Conservation (phyloP, 2,113 vertebrate species). For the Menura novaehollandiae region DNA sequence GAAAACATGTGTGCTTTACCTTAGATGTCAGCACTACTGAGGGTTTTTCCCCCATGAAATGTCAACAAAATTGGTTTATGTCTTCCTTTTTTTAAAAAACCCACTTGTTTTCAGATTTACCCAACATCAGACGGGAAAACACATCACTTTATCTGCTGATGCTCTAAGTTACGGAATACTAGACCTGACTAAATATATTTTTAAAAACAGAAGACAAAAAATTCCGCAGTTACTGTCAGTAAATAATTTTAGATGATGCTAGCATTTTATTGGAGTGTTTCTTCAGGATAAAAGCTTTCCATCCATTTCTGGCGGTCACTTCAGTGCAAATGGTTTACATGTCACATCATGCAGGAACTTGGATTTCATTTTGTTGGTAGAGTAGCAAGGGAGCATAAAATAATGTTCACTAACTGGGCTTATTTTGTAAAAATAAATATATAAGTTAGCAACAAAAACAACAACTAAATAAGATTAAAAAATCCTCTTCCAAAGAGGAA, state of each 20-base stretch:
- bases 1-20: neutral
- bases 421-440: constrained; percentile 31
- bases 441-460: constrained; percentile 20
- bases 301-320: constrained; percentile 39
- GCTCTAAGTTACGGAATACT: neutral
- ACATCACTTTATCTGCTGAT: neutral
- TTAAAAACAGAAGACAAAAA: neutral
- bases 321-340: constrained; percentile 55
- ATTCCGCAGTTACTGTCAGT: neutral
- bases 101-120: neutral
- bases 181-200: neutral
- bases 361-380: constrained; percentile 52
- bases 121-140: neutral
- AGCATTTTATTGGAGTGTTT: constrained; percentile 35
- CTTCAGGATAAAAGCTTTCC: constrained; percentile 42
- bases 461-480: neutral
- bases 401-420: constrained; percentile 26
- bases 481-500: neutral
- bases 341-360: constrained; percentile 65
- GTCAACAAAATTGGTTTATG: neutral
- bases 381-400: constrained; percentile 56
- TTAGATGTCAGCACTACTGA: neutral
- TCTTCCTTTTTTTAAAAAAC: neutral
- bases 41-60: neutral
- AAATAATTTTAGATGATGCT: constrained; percentile 29